phyloP scores from a whole-genome alignment of 2,888 invertebrate genomes.

The Latrodectus hesperus region DNA sequence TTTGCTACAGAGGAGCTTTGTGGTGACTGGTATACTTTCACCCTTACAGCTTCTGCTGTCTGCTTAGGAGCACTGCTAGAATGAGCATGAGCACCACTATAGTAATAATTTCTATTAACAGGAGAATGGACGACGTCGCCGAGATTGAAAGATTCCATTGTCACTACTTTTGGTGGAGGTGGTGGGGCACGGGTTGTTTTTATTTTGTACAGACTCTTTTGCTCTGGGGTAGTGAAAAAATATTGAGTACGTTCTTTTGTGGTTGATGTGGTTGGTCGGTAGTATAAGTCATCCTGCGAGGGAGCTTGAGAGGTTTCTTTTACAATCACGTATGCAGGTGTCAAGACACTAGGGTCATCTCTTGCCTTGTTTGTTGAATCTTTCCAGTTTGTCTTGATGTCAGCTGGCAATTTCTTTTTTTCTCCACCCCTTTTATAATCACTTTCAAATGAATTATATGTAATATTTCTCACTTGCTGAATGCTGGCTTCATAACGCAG shows the following conservation, averaged over 20 bases:
- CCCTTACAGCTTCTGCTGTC: not conserved
- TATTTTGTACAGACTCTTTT: constrained; percentile 24
- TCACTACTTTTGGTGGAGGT: not conserved
- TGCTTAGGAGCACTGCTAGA: not conserved
- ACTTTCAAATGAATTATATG: constrained; percentile 38
- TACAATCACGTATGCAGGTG: not conserved
- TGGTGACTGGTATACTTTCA: constrained; percentile 1
- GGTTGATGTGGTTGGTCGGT: not conserved
- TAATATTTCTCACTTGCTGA: constrained; percentile 42
- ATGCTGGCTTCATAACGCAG: constrained; percentile 37
- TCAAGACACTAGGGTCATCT: not conserved
- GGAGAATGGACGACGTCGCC: constrained; percentile 24
- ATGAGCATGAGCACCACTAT: not conserved
- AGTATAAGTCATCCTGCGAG: not conserved
- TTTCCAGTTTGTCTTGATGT: not conserved
- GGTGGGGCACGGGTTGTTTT: constrained; percentile 8
- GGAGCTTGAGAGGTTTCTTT: constrained; percentile 1
- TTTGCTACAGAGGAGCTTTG: not conserved
- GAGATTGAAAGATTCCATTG: constrained; percentile 48
- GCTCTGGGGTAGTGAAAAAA: constrained; percentile 25
- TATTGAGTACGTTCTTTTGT: not conserved
- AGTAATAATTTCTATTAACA: not conserved
- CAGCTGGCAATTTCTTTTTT: constrained; percentile 10
- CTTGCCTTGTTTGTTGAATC: not conserved
- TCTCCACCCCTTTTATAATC: constrained; percentile 47